Evolutionary conservation across 2,888 invertebrate genomes (phyloP).

Genomic region (Drosophila pegasa): DNA sequence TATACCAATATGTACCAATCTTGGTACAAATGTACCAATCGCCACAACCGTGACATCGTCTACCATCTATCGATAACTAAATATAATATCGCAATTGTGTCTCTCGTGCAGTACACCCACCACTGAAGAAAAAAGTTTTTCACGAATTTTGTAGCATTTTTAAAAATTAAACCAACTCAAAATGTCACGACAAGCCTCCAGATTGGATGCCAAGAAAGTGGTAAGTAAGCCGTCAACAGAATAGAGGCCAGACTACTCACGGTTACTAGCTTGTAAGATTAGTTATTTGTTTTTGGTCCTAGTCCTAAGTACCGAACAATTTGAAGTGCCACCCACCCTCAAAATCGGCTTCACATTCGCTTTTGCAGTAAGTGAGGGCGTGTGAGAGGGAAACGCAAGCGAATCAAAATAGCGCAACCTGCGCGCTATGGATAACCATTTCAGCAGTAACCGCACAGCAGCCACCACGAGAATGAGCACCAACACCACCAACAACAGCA

Average conservation of each 20-base stretch:
- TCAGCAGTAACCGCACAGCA: constrained; percentile 60
- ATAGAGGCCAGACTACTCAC: constrained; percentile 25
- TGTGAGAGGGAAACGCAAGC: constrained; percentile 48
- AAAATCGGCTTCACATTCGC: constrained; percentile 84
- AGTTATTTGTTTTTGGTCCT: constrained; percentile 50
- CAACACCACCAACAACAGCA: constrained; percentile 41
- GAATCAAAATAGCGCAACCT: constrained; percentile 43
- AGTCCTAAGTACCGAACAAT: constrained; percentile 57
- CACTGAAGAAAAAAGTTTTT: constrained; percentile 46
- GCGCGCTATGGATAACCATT: constrained; percentile 69
- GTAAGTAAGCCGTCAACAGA: constrained; percentile 77
- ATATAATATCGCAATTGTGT: constrained; percentile 15
- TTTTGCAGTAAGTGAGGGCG: constrained; percentile 83
- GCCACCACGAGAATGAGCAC: constrained; percentile 66
- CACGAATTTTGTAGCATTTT: constrained; percentile 23
- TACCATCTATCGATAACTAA: constrained; percentile 13
- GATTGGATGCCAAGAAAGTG: constrained; percentile 85
- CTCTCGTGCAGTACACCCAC: constrained; percentile 41
- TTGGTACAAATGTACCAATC: neutral
- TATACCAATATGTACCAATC: neutral
- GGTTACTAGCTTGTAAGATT: constrained; percentile 63
- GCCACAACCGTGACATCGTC: neutral
- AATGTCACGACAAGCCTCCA: constrained; percentile 84
- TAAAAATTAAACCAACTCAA: constrained; percentile 28
- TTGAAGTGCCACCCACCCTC: constrained; percentile 82